These are phyloP conservation scores for Papilio helenus DNA, from an alignment of 1,140 invertebrate genomes.

Conservation along the genomic window DNA sequence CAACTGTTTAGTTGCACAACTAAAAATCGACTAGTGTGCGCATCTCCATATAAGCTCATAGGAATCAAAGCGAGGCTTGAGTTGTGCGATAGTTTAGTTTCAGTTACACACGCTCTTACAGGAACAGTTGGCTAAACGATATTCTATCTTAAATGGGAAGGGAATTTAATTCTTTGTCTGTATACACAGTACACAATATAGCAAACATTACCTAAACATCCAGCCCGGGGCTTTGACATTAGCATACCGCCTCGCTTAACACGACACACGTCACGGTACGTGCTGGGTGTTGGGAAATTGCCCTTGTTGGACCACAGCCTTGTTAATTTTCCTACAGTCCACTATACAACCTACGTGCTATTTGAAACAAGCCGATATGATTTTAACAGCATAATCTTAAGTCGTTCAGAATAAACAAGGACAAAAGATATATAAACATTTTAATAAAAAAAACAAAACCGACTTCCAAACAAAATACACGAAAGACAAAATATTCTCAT, in stretches of 20 bases:
- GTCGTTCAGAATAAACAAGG: background rate
- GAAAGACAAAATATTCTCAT: too few relatives aligned
- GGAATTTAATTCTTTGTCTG: background rate
- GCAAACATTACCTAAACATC: conserved; percentile 61
- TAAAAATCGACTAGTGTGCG: too few relatives aligned
- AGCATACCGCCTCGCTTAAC: conserved; percentile 63
- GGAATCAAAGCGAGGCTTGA: too few relatives aligned
- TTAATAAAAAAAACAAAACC: too few relatives aligned
- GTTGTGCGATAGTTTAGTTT: too few relatives aligned
- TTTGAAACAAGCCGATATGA: background rate
- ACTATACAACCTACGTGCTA: background rate
- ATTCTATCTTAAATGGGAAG: too few relatives aligned
- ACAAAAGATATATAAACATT: too few relatives aligned
- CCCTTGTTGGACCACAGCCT: conserved; percentile 44
- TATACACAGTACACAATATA: conserved; percentile 42
- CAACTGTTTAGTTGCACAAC: too few relatives aligned
- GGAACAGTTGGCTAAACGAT: too few relatives aligned
- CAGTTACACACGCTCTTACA: too few relatives aligned
- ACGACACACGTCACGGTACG: conserved; percentile 56
- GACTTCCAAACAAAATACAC: too few relatives aligned
- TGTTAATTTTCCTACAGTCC: conserved; percentile 19
- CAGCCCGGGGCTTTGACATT: conserved; percentile 54
- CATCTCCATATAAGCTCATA: too few relatives aligned
- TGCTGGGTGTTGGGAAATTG: conserved; percentile 60
- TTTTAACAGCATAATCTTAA: background rate